Percentiles rank a stretch among this genome's conserved stretches.
phyloP scores from a whole-genome alignment of 2,797 vertebrate species.

The Mastacembelus armatus region DNA sequence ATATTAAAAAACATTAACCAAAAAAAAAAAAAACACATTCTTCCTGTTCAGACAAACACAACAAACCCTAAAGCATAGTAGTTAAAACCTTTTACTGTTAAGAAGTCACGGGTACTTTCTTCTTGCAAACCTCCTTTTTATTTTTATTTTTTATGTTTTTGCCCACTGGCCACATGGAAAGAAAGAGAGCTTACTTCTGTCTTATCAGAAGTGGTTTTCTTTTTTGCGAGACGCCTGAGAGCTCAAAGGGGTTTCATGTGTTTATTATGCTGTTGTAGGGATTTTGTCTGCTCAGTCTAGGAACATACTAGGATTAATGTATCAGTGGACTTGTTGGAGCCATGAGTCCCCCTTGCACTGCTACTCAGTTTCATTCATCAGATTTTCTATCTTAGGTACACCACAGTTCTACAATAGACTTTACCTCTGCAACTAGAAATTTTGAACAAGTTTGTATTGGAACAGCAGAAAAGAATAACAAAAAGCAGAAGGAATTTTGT shows the following conservation, averaged over 20 bases:
- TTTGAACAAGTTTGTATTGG: not conserved
- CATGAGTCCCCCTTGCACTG: conserved; percentile 26
- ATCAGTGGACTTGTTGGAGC: conserved; percentile 40
- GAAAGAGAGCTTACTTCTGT: not conserved
- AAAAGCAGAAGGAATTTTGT: not conserved
- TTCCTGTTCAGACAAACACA: conserved; percentile 4
- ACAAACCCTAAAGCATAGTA: not conserved
- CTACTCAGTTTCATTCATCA: conserved; percentile 44
- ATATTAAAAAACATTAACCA: not conserved
- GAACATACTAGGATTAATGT: conserved; percentile 60
- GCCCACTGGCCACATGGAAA: conserved; percentile 24
- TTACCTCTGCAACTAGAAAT: not conserved
- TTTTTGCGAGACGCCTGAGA: conserved; percentile 29
- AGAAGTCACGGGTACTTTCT: conserved; percentile 12
- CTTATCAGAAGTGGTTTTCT: conserved; percentile 37
- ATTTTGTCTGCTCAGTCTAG: conserved; percentile 42
- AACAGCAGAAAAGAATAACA: not conserved
- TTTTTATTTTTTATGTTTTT: conserved; percentile 20
- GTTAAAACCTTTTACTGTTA: not conserved
- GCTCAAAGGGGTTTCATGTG: conserved; percentile 44
- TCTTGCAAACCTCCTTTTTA: conserved; percentile 2
- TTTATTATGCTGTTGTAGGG: conserved; percentile 57
- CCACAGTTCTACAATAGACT: conserved; percentile 10
- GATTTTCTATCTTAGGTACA: conserved; percentile 34
- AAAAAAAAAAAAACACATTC: not conserved